Conservation (phyloP, 2,797 vertebrate genomes). For the Clarias laeviceps region DNA sequence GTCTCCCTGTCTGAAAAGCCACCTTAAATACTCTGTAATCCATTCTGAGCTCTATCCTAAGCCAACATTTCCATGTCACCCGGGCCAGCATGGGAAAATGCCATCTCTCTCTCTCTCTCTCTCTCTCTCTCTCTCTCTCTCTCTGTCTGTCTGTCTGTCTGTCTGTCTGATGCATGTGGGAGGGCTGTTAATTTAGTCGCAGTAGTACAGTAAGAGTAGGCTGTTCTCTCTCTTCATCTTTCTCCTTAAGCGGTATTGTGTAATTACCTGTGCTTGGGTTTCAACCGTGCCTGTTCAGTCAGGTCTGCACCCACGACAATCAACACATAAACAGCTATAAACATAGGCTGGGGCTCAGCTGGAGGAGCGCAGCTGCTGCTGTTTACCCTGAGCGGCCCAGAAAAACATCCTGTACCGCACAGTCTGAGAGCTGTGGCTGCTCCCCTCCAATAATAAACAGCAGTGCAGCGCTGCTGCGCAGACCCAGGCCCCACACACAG, state of each 20-base stretch:
- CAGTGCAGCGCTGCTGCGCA: conserved; percentile 67
- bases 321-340: conserved; percentile 67
- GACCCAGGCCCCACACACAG: conserved; percentile 72
- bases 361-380: conserved; percentile 83
- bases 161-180: conserved; percentile 35
- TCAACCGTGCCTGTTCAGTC: conserved; percentile 72
- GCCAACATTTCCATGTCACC: conserved; percentile 76
- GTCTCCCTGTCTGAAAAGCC: conserved; percentile 74
- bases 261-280: conserved; percentile 75
- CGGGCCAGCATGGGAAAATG: conserved; percentile 69
- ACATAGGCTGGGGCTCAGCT: conserved; percentile 74
- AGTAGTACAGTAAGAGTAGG: conserved; percentile 44
- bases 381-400: conserved; percentile 81
- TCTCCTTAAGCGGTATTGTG: conserved; percentile 72
- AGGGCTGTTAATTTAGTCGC: conserved; percentile 30
- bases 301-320: conserved; percentile 70
- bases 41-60: conserved; percentile 70
- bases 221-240: conserved; percentile 50
- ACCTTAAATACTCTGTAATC: conserved; percentile 76
- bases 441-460: conserved; percentile 82
- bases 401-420: conserved; percentile 84
- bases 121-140: background rate
- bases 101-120: background rate
- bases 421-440: conserved; percentile 72
- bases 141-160: conserved; percentile 27